phyloP scores from a whole-genome alignment of 2,797 vertebrate genomes.

The Molossus molossus region DNA sequence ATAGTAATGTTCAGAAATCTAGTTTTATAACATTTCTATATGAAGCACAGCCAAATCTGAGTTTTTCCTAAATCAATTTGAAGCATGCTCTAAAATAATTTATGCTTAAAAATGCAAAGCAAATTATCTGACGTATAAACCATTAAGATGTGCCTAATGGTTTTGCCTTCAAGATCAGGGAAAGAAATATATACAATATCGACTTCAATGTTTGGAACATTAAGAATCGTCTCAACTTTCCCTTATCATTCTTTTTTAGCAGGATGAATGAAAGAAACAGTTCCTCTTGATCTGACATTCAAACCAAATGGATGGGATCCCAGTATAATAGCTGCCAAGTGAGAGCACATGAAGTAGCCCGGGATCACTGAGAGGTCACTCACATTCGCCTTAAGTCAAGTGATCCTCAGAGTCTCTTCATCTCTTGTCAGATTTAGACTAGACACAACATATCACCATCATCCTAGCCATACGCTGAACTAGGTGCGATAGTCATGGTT shows the following conservation, averaged over 20 bases:
- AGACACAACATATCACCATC: neutral
- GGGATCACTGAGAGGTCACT: neutral
- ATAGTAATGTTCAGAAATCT: neutral
- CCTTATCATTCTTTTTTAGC: neutral
- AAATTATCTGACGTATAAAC: neutral
- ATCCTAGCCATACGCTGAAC: neutral
- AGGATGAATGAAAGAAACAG: neutral
- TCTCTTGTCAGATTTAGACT: neutral
- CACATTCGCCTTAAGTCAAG: neutral
- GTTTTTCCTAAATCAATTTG: neutral
- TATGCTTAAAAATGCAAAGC: conserved; percentile 6
- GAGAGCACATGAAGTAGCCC: neutral
- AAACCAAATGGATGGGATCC: neutral
- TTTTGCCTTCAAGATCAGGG: conserved; percentile 46
- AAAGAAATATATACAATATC: neutral
- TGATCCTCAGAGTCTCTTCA: neutral
- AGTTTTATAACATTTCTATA: neutral
- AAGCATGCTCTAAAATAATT: conserved; percentile 35
- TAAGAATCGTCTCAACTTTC: neutral
- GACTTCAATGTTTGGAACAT: neutral
- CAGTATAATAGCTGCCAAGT: neutral
- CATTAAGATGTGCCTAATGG: neutral
- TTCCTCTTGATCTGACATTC: neutral
- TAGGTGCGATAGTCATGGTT: neutral
- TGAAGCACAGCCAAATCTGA: neutral